A percentile compares a stretch with the other conserved stretches of the same genome.
Evolutionary conservation across 2,113 vertebrate genomes (phyloP).

Genomic region (Gopherus evgoodei): DNA sequence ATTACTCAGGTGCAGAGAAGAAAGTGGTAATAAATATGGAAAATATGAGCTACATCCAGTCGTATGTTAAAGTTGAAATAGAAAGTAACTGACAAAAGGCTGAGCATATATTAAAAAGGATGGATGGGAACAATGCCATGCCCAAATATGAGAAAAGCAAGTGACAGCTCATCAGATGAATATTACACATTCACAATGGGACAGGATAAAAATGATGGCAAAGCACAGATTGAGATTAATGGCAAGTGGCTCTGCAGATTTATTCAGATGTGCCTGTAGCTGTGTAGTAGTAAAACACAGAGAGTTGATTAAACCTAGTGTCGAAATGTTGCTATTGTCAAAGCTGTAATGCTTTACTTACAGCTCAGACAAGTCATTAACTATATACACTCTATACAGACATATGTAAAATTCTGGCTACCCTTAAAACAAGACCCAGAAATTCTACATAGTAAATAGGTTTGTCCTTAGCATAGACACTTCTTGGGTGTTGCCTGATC

Average conservation of each 20-base stretch:
- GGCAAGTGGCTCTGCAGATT: neutral
- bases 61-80: neutral
- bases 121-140: neutral
- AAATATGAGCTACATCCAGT: neutral
- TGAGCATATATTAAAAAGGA: neutral
- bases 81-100: neutral
- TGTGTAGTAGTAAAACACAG: slow-evolving; percentile 38
- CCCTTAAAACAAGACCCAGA: neutral
- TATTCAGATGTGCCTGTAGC: slow-evolving; percentile 44
- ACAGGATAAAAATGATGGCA: neutral
- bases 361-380: neutral
- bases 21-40: neutral
- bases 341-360: neutral
- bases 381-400: neutral
- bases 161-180: neutral
- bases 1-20: neutral
- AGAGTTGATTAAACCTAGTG: neutral
- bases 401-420: neutral
- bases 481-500: neutral
- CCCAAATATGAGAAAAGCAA: neutral
- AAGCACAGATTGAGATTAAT: slow-evolving; percentile 54
- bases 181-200: neutral
- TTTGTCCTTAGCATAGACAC: neutral
- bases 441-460: neutral
- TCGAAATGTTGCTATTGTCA: slow-evolving; percentile 17